Evolutionary conservation across 1,140 invertebrate genomes (phyloP), one percentile per base, ranked within the genome.

Genomic region (Bombus sibiricus): DNA sequence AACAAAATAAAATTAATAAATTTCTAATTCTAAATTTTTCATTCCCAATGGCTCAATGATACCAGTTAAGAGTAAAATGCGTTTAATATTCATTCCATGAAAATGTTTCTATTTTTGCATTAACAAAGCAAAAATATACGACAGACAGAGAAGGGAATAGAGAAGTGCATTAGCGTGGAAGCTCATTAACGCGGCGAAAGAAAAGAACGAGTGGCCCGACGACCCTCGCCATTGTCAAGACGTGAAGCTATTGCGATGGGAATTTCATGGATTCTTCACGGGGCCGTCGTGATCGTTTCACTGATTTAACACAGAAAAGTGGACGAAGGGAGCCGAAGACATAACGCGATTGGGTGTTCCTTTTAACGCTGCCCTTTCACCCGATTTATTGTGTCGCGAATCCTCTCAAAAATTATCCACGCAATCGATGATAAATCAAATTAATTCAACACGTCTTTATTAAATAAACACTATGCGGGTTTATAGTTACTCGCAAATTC

Each of bases 251-350:
- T 88, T 90, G 89, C 89, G 85, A 90, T 90, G 89, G 81, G 89
- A 88, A 88, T 90, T 90, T 90, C 89, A 90, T 90, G 89, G 89
- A 90, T 90, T 90, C 79, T 86, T 88, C 86, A 73, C 86, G 88
- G 47, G 47, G 86, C 78, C 86, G 84, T 88, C 81, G 86, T 76
- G 89, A 90, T 90, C 89, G 89, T 90, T 90, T 75, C 89, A 80
- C 81, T 90, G 89, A 90, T 90, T 90, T 90, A 88, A 85, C 86
- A 82, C 81, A 32, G 80, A 64, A 83, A 59, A 78, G 80, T 43
- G 53, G 32, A 68, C 59, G 78, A 25, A 37, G 53, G 37, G 53
- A 18, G 15, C 43, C 43, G 43, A 59, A 72, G 73, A 82, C 85
- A 72, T 72, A 89, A 75, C 75, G 85, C 82, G 59, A 89, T 90